Base-by-base conservation (phyloP, 2,797 vertebrate species). In the Decapterus maruadsi region DNA sequence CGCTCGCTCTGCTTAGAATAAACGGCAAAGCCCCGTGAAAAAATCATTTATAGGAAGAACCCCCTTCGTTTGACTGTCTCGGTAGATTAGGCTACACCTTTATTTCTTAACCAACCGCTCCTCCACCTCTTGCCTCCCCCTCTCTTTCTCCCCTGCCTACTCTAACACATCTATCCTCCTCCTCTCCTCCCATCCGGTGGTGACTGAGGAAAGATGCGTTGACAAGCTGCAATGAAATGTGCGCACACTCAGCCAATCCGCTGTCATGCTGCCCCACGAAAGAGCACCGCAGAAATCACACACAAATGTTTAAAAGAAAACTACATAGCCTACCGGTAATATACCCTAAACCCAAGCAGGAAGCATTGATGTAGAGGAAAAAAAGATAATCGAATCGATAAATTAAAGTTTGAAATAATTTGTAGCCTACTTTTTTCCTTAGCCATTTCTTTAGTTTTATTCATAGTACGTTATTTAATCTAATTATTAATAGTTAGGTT, bases 171-270 rank as follows among this genome's bases (percentile, higher is more conserved):
- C 83, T 81, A 77, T 67, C 83, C 82, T 85, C 82, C 86, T 84
- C 75, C 71, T 85, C 89, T 84, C 88, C 87, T 90, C 88, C 87
- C 89, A 90, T 88, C 83, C 91, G 84, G 72, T 73, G 81, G 77
- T 74, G 90, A 86, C 87, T 89, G 88, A 86, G 88, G 78, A 50
- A 71, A 89, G 83, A 89, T 88, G 88, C 83, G 81, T 66, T 87
- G 90, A 92, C 92, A 89, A 85, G 78, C 89, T 82, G 92, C 91
- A 91, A 88, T 80, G 83, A 92, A 89, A 87, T 87, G 84, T 86
- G 87, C 84, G 84, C 90, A 84, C 69, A 72, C 58, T 67, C 85
- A 85, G 80, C 91, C 92, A 92, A 89, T 93, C 90, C 61, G 69
- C 84, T 77, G 72, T 31, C 80, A 68, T 67, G 58, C 68, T 51